Base-by-base conservation (phyloP, 1,140 invertebrate genomes). In the Drosophila willistoni region DNA sequence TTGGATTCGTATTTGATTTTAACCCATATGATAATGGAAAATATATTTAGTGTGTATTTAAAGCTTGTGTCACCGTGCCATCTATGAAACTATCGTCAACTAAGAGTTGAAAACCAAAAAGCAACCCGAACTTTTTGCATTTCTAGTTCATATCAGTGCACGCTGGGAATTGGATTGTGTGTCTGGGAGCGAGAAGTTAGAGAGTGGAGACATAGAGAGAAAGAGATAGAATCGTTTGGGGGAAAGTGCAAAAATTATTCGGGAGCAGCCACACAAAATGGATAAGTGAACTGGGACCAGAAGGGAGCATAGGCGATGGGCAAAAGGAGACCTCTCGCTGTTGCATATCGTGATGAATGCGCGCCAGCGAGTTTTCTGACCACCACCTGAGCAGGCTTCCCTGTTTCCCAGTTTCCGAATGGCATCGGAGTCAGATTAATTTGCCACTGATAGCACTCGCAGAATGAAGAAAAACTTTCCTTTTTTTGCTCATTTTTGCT, bases 251-350 rank as follows among this genome's bases (percentile, higher is more conserved):
- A 74, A 76, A 76, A 75, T 85, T 73, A 75, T 78, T 71, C 71
- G 78, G 41, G 17, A 51, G 44, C 69, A 71, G 67, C 63, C 44
- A 22, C 54, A 68, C 57, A 79, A 80, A 89, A 80, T 81, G 84
- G 77, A 78, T 89, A 83, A 78, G 77, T 83, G 80, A 80, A 84
- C 80, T 70, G 83, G 84, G 83, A 87, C 66, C 87, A 47, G 59
- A 65, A 25, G 54, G 29, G 51, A 44, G 55, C 59, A 68, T 68
- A 56, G 44, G 62, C n/a, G 42, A 36, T 39, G 25, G 71, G 33
- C 10, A 57, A 42, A 60, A 14, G 19, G 17, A 62, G 69, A 33
- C 36, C 51, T 39, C 36, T 42, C 14, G 60, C 79, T 79, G 64
- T 64, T 83, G 69, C 69, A 78, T 70, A 68, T 51, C 51, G 77